These are phyloP conservation scores for Molothrus aeneus DNA, from an alignment of 2,797 vertebrate species.

Conservation along the genomic window DNA sequence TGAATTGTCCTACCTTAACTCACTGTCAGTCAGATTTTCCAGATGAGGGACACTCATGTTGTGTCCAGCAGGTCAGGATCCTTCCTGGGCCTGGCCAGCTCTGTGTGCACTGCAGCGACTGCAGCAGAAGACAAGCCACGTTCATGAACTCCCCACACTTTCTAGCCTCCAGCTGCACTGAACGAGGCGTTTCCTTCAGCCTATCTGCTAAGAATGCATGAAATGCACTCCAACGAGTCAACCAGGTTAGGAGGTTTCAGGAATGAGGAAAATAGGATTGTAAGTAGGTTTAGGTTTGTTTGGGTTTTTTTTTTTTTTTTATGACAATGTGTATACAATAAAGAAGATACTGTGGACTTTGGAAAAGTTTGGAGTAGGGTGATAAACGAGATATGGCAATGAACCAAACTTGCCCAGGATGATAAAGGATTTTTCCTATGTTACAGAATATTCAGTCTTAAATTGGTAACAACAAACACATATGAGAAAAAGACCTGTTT, in stretches of 20 bases:
- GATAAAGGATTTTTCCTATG: neutral
- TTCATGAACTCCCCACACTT: constrained; percentile 60
- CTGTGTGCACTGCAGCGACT: neutral
- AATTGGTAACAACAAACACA: neutral
- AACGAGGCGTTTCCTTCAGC: constrained; percentile 78
- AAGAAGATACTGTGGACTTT: neutral
- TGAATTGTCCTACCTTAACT: constrained; percentile 69
- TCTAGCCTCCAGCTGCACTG: constrained; percentile 68
- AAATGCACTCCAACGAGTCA: constrained; percentile 82
- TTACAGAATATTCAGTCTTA: neutral
- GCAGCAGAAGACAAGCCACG: neutral
- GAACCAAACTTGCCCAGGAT: neutral
- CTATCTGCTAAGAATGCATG: constrained; percentile 79
- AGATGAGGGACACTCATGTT: neutral
- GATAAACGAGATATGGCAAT: neutral
- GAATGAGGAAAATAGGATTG: constrained; percentile 78
- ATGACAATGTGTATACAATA: constrained; percentile 17
- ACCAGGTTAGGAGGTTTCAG: constrained; percentile 78
- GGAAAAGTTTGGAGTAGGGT: neutral
- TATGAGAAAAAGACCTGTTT: neutral
- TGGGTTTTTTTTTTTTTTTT: neutral
- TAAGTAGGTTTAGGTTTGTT: neutral
- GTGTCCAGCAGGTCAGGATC: neutral
- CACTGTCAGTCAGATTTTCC: neutral
- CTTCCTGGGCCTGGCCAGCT: neutral